Percentiles rank a stretch among this genome's conserved stretches.
Conservation (phyloP, 2,888 invertebrate species). For the Stictocephala bisonia region DNA sequence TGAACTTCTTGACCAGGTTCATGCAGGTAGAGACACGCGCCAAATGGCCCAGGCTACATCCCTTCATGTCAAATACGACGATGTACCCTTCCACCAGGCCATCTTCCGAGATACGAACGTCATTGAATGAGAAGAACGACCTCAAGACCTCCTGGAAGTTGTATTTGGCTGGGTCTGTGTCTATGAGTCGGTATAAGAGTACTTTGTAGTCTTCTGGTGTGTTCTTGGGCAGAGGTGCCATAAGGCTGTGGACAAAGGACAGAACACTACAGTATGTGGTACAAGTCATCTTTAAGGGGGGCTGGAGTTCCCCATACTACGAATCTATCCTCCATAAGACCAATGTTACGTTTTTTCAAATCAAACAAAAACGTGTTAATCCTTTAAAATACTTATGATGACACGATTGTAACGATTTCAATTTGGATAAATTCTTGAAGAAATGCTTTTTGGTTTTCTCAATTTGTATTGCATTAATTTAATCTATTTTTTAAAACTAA, state of each 20-base stretch:
- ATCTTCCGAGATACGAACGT: conserved; percentile 60
- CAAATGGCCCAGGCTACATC: conserved; percentile 59
- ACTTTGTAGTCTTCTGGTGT: conserved; percentile 61
- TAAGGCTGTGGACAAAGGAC: conserved; percentile 53
- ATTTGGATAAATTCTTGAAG: too few species aligned
- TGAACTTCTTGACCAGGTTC: conserved; percentile 58
- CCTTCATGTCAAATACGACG: conserved; percentile 61
- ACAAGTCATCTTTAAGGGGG: neutral
- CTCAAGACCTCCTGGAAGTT: conserved; percentile 56
- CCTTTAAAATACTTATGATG: too few species aligned
- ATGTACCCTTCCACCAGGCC: conserved; percentile 60
- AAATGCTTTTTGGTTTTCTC: too few species aligned
- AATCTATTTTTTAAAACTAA: too few species aligned
- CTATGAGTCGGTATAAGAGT: conserved; percentile 59
- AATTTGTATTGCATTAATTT: too few species aligned
- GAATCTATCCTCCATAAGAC: too few species aligned
- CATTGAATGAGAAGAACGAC: conserved; percentile 61
- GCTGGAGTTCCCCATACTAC: too few species aligned
- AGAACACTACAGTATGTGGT: neutral
- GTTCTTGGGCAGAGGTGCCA: conserved; percentile 55
- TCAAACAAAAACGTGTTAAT: too few species aligned
- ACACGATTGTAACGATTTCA: too few species aligned
- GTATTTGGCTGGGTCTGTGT: conserved; percentile 58
- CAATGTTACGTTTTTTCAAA: too few species aligned
- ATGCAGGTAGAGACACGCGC: conserved; percentile 57